Conservation (phyloP, 2,797 vertebrate genomes). For the Agapornis canus region DNA sequence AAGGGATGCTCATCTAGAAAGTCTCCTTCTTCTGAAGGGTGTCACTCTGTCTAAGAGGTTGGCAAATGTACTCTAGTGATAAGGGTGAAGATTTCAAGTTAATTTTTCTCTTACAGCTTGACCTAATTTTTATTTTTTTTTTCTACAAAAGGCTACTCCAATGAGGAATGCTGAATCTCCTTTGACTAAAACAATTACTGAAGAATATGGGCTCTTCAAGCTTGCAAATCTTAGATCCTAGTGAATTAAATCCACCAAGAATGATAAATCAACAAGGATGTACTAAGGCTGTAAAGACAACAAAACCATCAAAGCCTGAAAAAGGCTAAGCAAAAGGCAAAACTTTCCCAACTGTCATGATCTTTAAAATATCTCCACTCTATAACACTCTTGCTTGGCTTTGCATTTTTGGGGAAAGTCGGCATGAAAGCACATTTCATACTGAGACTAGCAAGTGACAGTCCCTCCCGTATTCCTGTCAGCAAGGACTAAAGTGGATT, state of each 20-base stretch:
- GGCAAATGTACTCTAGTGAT: not conserved
- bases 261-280: not conserved
- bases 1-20: not conserved
- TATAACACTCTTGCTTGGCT: not conserved
- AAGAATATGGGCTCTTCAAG: not conserved
- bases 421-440: slow-evolving; percentile 58
- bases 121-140: not conserved
- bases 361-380: slow-evolving; percentile 34
- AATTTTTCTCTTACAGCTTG: not conserved
- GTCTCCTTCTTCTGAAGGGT: not conserved
- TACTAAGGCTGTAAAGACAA: not conserved
- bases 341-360: not conserved
- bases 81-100: not conserved
- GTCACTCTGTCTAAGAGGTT: not conserved
- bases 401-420: slow-evolving; percentile 30
- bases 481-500: slow-evolving; percentile 57
- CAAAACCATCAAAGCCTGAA: not conserved
- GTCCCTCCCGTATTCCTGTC: slow-evolving; percentile 56
- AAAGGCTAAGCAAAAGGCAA: not conserved
- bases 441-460: slow-evolving; percentile 39
- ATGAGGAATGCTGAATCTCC: not conserved
- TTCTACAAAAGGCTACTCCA: not conserved
- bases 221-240: not conserved
- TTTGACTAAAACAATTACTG: not conserved
- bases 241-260: not conserved